Conservation (phyloP, 2,888 invertebrate genomes). For the Yponomeuta cagnagella region DNA sequence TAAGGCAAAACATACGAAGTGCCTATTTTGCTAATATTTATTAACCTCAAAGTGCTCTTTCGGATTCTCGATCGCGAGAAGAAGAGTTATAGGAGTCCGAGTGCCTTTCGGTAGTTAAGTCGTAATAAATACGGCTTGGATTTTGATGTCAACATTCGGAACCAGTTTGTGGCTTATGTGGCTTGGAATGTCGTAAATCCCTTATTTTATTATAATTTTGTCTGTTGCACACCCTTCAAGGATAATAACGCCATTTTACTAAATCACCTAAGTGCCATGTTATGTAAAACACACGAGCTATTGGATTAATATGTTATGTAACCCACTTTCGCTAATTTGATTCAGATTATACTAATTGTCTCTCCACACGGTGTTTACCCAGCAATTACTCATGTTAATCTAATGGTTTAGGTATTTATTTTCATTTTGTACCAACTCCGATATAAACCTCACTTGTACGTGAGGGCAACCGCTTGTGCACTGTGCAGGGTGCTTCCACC, state of each 20-base stretch:
- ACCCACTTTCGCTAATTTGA: conserved; percentile 9
- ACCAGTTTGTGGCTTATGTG: conserved; percentile 3
- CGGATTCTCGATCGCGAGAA: conserved; percentile 20
- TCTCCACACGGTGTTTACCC: neutral
- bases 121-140: conserved; percentile 26
- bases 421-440: conserved; percentile 46
- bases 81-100: conserved; percentile 21
- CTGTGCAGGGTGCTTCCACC: conserved; percentile 18
- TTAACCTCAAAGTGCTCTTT: conserved; percentile 44
- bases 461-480: conserved; percentile 55
- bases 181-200: neutral
- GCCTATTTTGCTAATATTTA: conserved; percentile 70
- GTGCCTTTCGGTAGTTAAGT: conserved; percentile 23
- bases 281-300: neutral
- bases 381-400: conserved; percentile 13
- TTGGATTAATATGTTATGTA: conserved; percentile 7
- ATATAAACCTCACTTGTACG: conserved; percentile 49
- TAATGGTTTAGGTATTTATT: conserved; percentile 41
- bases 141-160: conserved; percentile 7
- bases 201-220: neutral
- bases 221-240: neutral
- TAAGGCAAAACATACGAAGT: conserved; percentile 63
- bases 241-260: conserved; percentile 2
- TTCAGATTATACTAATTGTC: conserved; percentile 6
- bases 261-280: neutral